A percentile compares a stretch with the other conserved stretches of the same genome.
Conservation (phyloP, 2,888 invertebrate genomes). For the Mesopsocus fuscifrons region DNA sequence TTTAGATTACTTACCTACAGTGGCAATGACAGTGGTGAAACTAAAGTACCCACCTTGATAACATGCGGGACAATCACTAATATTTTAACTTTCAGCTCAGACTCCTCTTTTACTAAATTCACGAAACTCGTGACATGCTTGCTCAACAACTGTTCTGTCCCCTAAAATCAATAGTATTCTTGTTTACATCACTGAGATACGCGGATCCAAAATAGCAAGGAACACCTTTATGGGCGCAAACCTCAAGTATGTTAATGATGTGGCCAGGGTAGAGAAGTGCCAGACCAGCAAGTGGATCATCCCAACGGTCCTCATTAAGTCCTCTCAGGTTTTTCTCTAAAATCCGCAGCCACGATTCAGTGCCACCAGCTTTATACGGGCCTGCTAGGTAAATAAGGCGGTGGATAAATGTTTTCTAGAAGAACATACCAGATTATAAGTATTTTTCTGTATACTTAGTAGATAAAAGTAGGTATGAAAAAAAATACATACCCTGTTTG, state of each 20-base stretch:
- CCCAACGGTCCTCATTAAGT: background rate
- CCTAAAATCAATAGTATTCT: too few species aligned
- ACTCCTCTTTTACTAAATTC: too few species aligned
- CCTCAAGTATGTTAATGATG: conserved; percentile 4
- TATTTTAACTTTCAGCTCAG: too few species aligned
- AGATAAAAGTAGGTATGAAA: background rate
- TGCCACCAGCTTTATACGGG: background rate
- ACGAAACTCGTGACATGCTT: background rate
- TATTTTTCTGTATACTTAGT: background rate
- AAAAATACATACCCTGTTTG: background rate
- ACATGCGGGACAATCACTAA: too few species aligned
- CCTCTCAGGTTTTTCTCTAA: background rate
- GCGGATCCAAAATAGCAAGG: too few species aligned
- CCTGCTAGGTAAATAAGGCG: background rate
- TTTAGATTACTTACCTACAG: too few species aligned
- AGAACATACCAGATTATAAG: background rate
- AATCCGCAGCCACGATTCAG: background rate
- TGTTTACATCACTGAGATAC: too few species aligned
- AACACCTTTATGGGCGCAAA: background rate
- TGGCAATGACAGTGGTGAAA: too few species aligned
- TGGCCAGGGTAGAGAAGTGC: background rate
- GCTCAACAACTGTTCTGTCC: background rate
- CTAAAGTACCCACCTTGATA: too few species aligned
- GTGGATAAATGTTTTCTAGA: background rate
- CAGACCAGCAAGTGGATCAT: conserved; percentile 3